phyloP scores from a whole-genome alignment of 2,888 invertebrate genomes.

The Tenodera sinensis region DNA sequence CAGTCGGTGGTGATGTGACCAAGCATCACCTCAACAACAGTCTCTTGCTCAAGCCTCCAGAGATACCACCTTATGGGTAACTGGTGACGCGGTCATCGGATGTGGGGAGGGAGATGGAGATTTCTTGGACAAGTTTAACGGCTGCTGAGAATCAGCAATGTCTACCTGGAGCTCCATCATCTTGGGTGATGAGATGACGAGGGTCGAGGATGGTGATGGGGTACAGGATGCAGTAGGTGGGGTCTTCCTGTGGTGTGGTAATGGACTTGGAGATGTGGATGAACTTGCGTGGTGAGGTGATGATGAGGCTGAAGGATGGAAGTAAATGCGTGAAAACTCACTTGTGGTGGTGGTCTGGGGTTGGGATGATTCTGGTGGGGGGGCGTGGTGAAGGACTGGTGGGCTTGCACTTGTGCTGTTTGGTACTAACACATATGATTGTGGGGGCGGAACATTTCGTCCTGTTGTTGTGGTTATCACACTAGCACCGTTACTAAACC shows the following conservation, averaged over 20 bases:
- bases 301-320: slow-evolving; percentile 35
- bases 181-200: slow-evolving; percentile 44
- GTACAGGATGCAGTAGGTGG: slow-evolving; percentile 26
- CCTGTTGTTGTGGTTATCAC: slow-evolving; percentile 61
- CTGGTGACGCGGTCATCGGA: slow-evolving; percentile 48
- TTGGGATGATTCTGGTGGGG: slow-evolving; percentile 42
- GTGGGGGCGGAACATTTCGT: slow-evolving; percentile 26
- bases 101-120: slow-evolving; percentile 73
- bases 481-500: slow-evolving; percentile 48
- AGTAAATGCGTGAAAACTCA: slow-evolving; percentile 38
- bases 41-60: slow-evolving; percentile 46
- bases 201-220: slow-evolving; percentile 51
- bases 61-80: slow-evolving; percentile 39
- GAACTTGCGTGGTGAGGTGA: slow-evolving; percentile 41
- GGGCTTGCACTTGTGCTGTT: slow-evolving; percentile 22
- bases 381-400: slow-evolving; percentile 10
- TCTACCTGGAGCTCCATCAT: slow-evolving; percentile 77
- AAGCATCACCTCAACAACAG: not conserved
- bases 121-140: slow-evolving; percentile 85
- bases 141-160: slow-evolving; percentile 76
- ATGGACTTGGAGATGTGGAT: slow-evolving; percentile 41
- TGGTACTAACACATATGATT: slow-evolving; percentile 22
- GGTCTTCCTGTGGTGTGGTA: slow-evolving; percentile 39
- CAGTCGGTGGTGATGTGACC: slow-evolving; percentile 30
- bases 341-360: slow-evolving; percentile 37